These are phyloP conservation scores for Hoplias malabaricus DNA, from an alignment of 2,113 vertebrate genomes.

Conservation along the genomic window DNA sequence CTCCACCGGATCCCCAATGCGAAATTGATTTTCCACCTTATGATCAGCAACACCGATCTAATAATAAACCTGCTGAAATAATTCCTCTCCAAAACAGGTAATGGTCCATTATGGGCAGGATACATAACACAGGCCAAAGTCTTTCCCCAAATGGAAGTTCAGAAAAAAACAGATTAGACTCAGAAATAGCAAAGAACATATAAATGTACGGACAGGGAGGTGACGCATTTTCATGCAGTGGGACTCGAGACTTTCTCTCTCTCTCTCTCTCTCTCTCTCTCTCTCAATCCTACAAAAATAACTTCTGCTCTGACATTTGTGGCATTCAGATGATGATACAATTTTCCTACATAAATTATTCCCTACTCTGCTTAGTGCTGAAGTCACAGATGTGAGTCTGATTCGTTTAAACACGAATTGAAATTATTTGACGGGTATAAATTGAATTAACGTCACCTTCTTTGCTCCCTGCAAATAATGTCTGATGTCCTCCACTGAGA, in stretches of 20 bases:
- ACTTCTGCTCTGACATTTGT: not conserved
- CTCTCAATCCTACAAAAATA: not conserved
- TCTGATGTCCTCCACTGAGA: not conserved
- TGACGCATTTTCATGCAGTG: not conserved
- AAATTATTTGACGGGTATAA: constrained; percentile 10
- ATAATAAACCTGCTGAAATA: constrained; percentile 36
- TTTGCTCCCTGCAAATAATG: not conserved
- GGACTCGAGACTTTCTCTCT: not conserved
- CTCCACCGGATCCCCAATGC: constrained; percentile 48
- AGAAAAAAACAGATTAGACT: not conserved
- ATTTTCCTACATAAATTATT: not conserved
- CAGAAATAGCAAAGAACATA: not conserved
- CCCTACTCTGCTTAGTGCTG: not conserved
- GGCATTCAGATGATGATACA: not conserved
- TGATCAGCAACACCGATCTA: constrained; percentile 54
- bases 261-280: no score
- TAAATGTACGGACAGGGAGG: not conserved
- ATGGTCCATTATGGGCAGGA: not conserved
- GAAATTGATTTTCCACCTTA: constrained; percentile 55
- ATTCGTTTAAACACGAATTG: not conserved
- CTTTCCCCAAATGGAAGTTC: not conserved
- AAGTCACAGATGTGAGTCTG: not conserved
- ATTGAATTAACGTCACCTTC: constrained; percentile 25
- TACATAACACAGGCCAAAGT: not conserved
- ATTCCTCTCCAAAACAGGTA: constrained; percentile 15